Conservation (phyloP, 1,140 invertebrate species). For the Drosophila carrolli region DNA sequence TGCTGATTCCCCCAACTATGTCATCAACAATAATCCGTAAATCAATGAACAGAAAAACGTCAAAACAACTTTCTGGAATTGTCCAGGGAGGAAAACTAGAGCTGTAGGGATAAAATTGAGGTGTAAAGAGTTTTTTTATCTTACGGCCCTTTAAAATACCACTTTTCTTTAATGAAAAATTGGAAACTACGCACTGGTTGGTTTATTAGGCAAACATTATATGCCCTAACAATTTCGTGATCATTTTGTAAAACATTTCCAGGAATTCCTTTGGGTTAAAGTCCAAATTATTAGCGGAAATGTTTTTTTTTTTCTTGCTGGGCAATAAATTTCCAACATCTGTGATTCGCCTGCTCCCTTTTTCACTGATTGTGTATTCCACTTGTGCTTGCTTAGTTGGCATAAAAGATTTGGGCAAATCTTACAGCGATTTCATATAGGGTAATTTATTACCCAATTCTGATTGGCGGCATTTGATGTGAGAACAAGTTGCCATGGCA, state of each 20-base stretch:
- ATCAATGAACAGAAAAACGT: constrained; percentile 63
- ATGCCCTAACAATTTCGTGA: not conserved
- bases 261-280: not conserved
- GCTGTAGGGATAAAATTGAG: constrained; percentile 7
- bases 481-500: constrained; percentile 31
- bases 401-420: constrained; percentile 70
- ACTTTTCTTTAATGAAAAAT: not conserved
- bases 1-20: constrained; percentile 9
- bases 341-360: constrained; percentile 31
- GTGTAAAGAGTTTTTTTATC: not conserved
- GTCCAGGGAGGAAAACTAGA: constrained; percentile 29
- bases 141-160: no score
- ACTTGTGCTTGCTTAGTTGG: constrained; percentile 36
- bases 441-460: constrained; percentile 28
- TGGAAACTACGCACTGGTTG: not conserved
- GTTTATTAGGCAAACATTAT: no score
- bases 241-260: not conserved
- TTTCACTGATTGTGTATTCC: constrained; percentile 13
- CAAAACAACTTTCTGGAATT: constrained; percentile 53
- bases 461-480: constrained; percentile 29
- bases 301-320: constrained; percentile 37
- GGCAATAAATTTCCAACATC: constrained; percentile 57
- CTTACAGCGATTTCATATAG: constrained; percentile 61
- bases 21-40: constrained; percentile 65
- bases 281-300: constrained; percentile 22